Percentiles rank a stretch among this genome's conserved stretches.
Conservation (phyloP, 2,113 vertebrate genomes). For the Seriola dumerili region DNA sequence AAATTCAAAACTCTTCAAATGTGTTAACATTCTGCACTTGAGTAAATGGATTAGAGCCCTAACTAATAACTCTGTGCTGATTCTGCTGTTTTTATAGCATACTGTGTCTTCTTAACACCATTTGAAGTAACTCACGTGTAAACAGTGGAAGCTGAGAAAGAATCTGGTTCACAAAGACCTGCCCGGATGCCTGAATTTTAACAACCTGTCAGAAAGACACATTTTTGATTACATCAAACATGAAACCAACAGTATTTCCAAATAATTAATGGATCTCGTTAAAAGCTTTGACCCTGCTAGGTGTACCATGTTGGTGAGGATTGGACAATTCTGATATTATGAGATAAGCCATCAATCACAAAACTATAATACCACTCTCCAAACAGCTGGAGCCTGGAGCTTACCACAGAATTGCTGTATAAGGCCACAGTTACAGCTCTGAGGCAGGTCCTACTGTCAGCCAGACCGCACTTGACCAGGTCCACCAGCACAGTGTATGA, state of each 20-base stretch:
- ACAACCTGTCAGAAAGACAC: slow-evolving; percentile 82
- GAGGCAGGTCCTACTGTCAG: slow-evolving; percentile 89
- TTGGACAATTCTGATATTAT: too few relatives aligned
- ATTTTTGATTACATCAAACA: slow-evolving; percentile 2
- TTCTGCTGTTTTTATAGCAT: neutral
- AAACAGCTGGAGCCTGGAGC: slow-evolving; percentile 28
- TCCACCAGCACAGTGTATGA: slow-evolving; percentile 88
- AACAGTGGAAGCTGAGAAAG: slow-evolving; percentile 89
- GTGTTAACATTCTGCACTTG: neutral
- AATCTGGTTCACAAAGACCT: slow-evolving; percentile 88
- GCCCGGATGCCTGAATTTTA: slow-evolving; percentile 84
- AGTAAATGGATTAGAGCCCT: neutral
- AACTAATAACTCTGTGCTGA: neutral
- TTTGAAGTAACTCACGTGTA: slow-evolving; percentile 79
- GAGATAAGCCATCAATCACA: too few relatives aligned
- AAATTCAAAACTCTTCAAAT: neutral
- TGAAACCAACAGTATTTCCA: neutral
- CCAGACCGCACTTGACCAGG: slow-evolving; percentile 88
- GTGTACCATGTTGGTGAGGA: too few relatives aligned
- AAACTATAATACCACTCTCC: neutral
- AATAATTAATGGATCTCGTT: neutral
- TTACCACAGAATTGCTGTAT: slow-evolving; percentile 81
- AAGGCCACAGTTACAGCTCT: slow-evolving; percentile 86
- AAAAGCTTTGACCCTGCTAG: too few relatives aligned
- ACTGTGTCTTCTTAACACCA: neutral